Base-by-base conservation (phyloP, 2,888 invertebrate genomes). In the Andrena praecox region DNA sequence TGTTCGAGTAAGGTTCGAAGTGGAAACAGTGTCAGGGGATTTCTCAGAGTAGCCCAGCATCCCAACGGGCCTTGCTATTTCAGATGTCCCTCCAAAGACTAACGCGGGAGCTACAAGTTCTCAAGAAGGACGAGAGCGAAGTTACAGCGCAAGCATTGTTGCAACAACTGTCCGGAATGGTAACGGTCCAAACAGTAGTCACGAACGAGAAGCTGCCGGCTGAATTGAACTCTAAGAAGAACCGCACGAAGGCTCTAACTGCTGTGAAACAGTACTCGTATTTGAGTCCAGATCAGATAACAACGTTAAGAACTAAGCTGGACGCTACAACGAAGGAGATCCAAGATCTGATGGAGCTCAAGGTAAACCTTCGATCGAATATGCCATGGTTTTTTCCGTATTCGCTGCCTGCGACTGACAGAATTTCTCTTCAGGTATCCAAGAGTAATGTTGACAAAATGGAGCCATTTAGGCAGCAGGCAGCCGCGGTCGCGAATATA, bases 381-480 rank as follows among this genome's bases (percentile, higher is more conserved):
- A 24, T n/a, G 24, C 4, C 7, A 20, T 4, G 2, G 1, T 20
- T 33, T 12, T 12, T n/a, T n/a, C 16, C 6, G 7, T 42, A 16
- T 7, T 7, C 2, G 27, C 7, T 24, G 24, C 10, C 29, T 2
- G 16, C 16, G 10, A 62, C 29, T 20, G 4, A 7, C 12, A 2
- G 20, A n/a, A 48, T 76, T 59, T 7, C 8, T 48, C 56, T 42
- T 16, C 33, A 92, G 91, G 89, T 90, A 12, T 82, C 90, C 16
- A 90, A 89, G 76, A 91, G 87, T 31, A 92, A 91, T 4, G 95
- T 96, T 85, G 97, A 98, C 92, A 97, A 97, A 92, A 94, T 98
- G 83, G 96, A 97, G 0, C 96, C 98, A 60, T 98, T 98, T 92
- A 95, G 98, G 48, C 98, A 98, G 91, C 98, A 98, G 94, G 97